These are phyloP conservation scores for Xiphophorus maculatus DNA, from an alignment of 2,113 vertebrate species.

Conservation along the genomic window DNA sequence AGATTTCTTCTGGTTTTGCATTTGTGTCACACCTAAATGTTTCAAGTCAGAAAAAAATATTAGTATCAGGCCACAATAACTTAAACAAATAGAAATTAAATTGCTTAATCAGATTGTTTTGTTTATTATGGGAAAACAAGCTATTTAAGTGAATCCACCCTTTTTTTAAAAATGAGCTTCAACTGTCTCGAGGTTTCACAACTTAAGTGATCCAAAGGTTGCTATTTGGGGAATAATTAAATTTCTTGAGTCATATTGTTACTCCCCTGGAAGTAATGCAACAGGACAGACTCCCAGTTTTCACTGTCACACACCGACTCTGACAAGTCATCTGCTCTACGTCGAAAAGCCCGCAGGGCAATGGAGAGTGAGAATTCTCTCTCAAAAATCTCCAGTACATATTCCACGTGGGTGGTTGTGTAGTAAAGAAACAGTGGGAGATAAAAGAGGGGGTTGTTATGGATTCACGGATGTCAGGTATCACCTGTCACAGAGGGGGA, in stretches of 20 bases:
- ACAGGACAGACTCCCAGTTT: slow-evolving; percentile 14
- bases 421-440: slow-evolving; percentile 52
- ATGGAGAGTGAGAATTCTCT: slow-evolving; percentile 13
- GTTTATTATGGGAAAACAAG: neutral
- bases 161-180: neutral
- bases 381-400: slow-evolving; percentile 30
- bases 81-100: neutral
- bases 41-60: neutral
- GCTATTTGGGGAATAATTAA: slow-evolving; percentile 26
- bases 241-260: slow-evolving; percentile 24
- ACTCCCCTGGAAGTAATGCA: slow-evolving; percentile 15
- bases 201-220: slow-evolving; percentile 32
- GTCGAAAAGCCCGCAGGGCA: slow-evolving; percentile 41
- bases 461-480: slow-evolving; percentile 56
- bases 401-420: slow-evolving; percentile 55
- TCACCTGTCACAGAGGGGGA: slow-evolving; percentile 57
- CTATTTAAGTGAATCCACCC: too few relatives aligned
- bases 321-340: slow-evolving; percentile 54
- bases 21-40: neutral
- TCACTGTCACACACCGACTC: slow-evolving; percentile 18
- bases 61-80: neutral
- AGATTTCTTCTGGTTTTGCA: neutral
- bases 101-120: neutral
- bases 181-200: slow-evolving; percentile 16
- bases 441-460: slow-evolving; percentile 45